Evolutionary conservation across 2,888 invertebrate species (phyloP).

Genomic region (Trileptium ribeirensis): DNA sequence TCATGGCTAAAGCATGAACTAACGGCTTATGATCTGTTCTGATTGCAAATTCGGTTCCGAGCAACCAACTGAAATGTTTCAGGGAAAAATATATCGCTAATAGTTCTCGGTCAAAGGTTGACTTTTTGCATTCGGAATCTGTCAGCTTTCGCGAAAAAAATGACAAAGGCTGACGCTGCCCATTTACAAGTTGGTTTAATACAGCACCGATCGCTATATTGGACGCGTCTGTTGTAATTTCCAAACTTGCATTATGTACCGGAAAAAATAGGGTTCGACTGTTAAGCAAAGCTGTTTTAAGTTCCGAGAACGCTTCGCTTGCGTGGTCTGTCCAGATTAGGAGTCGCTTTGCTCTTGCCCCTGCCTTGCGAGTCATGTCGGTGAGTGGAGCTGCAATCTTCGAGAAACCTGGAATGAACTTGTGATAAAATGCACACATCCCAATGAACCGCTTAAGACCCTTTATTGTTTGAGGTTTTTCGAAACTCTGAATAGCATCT

Average conservation of each 20-base stretch:
- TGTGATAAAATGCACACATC: slow-evolving; percentile 5
- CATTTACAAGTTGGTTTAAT: not conserved
- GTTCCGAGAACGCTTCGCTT: not conserved
- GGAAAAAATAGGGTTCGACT: not conserved
- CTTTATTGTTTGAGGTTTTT: not conserved
- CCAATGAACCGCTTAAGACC: not conserved
- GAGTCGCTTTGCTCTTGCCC: not conserved
- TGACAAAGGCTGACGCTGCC: not conserved
- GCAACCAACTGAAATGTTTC: slow-evolving; percentile 1
- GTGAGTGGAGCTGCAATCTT: not conserved
- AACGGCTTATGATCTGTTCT: not conserved
- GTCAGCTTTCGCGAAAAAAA: slow-evolving; percentile 1
- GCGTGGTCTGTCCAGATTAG: not conserved
- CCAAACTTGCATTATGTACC: not conserved
- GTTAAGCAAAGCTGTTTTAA: not conserved
- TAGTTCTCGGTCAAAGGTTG: slow-evolving; percentile 3
- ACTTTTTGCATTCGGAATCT: not conserved
- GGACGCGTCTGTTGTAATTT: not conserved
- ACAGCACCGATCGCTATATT: not conserved
- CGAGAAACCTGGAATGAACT: not conserved
- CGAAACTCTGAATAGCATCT: not conserved
- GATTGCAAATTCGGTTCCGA: not conserved
- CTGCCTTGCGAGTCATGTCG: not conserved
- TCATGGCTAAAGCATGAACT: not conserved
- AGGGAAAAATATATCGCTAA: not conserved